A percentile compares a stretch with the other conserved stretches of the same genome.
Conservation (phyloP, 1,140 invertebrate species). For the Mercenaria mercenaria region DNA sequence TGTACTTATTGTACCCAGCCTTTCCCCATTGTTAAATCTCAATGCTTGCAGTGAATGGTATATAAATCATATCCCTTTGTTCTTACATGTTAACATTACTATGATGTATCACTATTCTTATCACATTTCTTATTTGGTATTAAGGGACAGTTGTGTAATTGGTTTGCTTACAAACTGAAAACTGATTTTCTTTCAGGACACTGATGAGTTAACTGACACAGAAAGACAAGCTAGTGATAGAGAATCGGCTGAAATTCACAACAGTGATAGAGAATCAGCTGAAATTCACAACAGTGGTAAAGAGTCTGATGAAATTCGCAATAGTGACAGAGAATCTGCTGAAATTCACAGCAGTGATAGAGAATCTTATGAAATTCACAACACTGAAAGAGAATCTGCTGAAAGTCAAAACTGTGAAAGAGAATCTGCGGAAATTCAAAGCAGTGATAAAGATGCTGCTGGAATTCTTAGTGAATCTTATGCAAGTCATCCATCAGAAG, state of each 20-base stretch:
- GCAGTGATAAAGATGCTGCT: background rate
- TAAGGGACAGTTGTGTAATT: no score
- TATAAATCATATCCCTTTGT: no score
- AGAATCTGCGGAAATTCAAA: no score
- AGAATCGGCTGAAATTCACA: background rate
- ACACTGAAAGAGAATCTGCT: no score
- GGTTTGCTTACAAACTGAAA: no score
- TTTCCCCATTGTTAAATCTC: no score
- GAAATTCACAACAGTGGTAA: background rate
- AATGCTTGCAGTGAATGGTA: no score
- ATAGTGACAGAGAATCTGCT: background rate
- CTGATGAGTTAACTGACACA: background rate
- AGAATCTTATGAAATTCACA: background rate
- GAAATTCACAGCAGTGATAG: background rate
- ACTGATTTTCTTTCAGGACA: background rate
- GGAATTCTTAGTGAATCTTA: background rate
- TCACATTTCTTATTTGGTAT: no score
- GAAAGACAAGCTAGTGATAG: background rate
- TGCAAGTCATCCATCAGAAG: background rate
- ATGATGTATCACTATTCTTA: no score
- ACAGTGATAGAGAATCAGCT: background rate
- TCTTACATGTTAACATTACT: no score
- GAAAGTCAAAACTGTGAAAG: no score
- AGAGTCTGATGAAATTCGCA: background rate
- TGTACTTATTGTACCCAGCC: no score